Conservation (phyloP, 1,140 invertebrate genomes). For the Zaprionus nigranus region DNA sequence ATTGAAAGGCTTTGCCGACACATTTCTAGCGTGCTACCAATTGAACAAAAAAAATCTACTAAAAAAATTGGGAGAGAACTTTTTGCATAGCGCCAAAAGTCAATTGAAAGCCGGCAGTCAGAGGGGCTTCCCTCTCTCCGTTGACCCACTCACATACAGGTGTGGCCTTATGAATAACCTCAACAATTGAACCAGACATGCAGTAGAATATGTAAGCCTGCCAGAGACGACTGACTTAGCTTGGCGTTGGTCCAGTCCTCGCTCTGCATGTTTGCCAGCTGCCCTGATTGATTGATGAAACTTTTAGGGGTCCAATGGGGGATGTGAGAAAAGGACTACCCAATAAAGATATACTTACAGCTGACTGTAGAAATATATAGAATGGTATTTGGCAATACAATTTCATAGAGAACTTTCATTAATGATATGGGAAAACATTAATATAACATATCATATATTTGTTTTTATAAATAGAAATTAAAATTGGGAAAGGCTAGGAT, state of each 20-base stretch:
- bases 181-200: slow-evolving; percentile 67
- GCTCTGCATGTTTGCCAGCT: not conserved
- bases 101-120: slow-evolving; percentile 50
- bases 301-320: not conserved
- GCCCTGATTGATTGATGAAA: slow-evolving; percentile 67
- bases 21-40: too few species aligned
- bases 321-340: not conserved
- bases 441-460: too few species aligned
- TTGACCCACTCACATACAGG: slow-evolving; percentile 6
- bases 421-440: too few species aligned
- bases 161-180: slow-evolving; percentile 62
- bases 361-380: not conserved
- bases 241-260: slow-evolving; percentile 19
- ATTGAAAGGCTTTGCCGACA: slow-evolving; percentile 62
- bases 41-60: slow-evolving; percentile 27
- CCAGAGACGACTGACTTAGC: not conserved
- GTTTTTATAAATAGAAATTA: too few species aligned
- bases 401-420: too few species aligned
- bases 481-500: too few species aligned
- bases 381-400: not conserved
- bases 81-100: slow-evolving; percentile 50
- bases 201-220: slow-evolving; percentile 22
- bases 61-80: slow-evolving; percentile 4
- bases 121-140: not conserved
- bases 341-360: not conserved